These are phyloP conservation scores for Sminthopsis crassicaudata DNA, from an alignment of 2,113 vertebrate species.

Conservation along the genomic window DNA sequence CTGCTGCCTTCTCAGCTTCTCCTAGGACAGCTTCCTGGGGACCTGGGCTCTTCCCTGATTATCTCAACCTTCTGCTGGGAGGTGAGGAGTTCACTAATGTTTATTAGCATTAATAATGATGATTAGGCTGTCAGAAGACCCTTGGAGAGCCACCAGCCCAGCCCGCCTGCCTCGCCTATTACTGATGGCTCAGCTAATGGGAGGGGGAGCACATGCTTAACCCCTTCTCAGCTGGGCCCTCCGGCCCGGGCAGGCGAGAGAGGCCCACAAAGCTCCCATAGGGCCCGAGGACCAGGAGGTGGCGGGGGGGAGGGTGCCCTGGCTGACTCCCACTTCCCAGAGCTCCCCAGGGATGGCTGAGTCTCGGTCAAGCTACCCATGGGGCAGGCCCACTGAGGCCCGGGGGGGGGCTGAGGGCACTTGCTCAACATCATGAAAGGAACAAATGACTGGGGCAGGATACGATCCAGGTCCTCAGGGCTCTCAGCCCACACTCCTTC, in stretches of 20 bases:
- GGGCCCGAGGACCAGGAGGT: too few relatives aligned
- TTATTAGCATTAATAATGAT: conserved; percentile 75
- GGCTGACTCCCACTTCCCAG: too few relatives aligned
- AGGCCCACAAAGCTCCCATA: neutral
- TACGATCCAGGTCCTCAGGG: too few relatives aligned
- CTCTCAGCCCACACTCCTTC: neutral
- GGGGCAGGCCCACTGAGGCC: neutral
- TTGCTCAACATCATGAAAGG: neutral
- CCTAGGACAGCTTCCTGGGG: conserved; percentile 21
- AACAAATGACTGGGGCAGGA: neutral
- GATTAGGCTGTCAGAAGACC: conserved; percentile 70
- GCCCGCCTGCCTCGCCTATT: conserved; percentile 36
- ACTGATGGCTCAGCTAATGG: conserved; percentile 10
- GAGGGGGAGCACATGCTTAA: neutral
- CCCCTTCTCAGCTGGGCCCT: neutral
- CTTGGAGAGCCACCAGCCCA: conserved; percentile 35
- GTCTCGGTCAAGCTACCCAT: too few relatives aligned
- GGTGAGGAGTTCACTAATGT: conserved; percentile 66
- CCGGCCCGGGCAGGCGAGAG: neutral
- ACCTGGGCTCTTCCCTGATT: conserved; percentile 56
- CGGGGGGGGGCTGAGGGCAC: neutral
- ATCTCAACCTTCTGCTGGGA: conserved; percentile 66
- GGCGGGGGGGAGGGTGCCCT: neutral
- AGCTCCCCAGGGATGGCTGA: neutral
- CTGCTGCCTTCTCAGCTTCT: conserved; percentile 24